Evolutionary conservation across 2,888 invertebrate species (phyloP).

Genomic region (Caenorhabditis sinica): DNA sequence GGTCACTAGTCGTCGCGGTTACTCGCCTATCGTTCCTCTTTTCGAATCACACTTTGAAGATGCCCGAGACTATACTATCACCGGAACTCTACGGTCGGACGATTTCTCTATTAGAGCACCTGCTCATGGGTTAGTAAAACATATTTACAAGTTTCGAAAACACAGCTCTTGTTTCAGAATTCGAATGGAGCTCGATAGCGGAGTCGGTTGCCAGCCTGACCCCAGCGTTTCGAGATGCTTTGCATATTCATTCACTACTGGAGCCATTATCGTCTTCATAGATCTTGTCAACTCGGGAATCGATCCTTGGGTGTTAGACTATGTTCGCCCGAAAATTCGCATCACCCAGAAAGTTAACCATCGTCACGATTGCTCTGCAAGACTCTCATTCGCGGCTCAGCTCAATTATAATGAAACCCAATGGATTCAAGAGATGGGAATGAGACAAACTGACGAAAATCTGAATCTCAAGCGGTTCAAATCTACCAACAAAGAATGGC

Average conservation of each 20-base stretch:
- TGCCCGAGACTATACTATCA: not conserved
- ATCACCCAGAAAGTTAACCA: conserved; percentile 48
- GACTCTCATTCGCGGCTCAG: conserved; percentile 42
- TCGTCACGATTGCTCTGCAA: conserved; percentile 50
- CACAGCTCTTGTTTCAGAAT: conserved; percentile 26
- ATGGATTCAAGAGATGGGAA: conserved; percentile 28
- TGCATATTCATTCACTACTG: conserved; percentile 33
- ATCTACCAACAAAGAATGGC: conserved; percentile 31
- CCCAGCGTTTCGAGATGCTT: conserved; percentile 39
- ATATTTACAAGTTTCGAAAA: not conserved
- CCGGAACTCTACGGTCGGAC: conserved; percentile 10
- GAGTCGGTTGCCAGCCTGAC: conserved; percentile 26
- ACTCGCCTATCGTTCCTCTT: conserved; percentile 1
- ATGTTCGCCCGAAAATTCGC: conserved; percentile 54
- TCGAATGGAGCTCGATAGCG: conserved; percentile 12
- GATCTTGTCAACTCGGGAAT: conserved; percentile 38
- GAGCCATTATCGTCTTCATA: conserved; percentile 18
- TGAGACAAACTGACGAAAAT: not conserved
- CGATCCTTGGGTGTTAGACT: conserved; percentile 45
- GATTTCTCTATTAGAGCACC: conserved; percentile 10
- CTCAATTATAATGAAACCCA: conserved; percentile 46
- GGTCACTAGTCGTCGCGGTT: conserved; percentile 18
- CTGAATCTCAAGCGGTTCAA: conserved; percentile 27
- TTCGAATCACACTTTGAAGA: conserved; percentile 14
- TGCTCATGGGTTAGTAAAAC: conserved; percentile 36